Evolutionary conservation across 1,140 invertebrate genomes (phyloP).

Genomic region (Daktulosphaira vitifoliae): DNA sequence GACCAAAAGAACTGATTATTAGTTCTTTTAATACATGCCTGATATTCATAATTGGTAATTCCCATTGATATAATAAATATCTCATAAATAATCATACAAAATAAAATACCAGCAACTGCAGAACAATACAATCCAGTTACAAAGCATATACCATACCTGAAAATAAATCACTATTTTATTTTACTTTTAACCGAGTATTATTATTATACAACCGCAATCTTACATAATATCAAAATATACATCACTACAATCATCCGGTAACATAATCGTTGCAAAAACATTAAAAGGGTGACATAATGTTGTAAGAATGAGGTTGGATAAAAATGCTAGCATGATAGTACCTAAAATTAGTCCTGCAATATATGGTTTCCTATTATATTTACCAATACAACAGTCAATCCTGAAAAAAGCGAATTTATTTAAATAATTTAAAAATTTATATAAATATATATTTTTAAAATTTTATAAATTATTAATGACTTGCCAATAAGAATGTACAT

Average conservation of each 20-base stretch:
- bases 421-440: too few relatives aligned
- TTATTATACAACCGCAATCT: conserved; percentile 16
- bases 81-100: conserved; percentile 38
- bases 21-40: conserved; percentile 23
- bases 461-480: too few relatives aligned
- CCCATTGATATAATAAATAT: conserved; percentile 40
- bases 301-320: conserved; percentile 60
- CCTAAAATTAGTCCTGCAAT: conserved; percentile 52
- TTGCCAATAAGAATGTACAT: conserved; percentile 49
- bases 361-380: conserved; percentile 55
- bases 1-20: conserved; percentile 32
- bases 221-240: conserved; percentile 39
- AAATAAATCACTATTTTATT: conserved; percentile 32
- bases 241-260: conserved; percentile 62
- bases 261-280: conserved; percentile 51
- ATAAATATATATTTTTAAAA: too few relatives aligned
- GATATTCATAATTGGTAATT: conserved; percentile 41
- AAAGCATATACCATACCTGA: conserved; percentile 41
- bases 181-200: neutral
- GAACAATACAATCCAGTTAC: conserved; percentile 41
- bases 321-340: conserved; percentile 53
- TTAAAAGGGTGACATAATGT: conserved; percentile 61
- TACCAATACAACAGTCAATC: conserved; percentile 62
- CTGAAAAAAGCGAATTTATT: conserved; percentile 44
- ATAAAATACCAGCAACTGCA: conserved; percentile 36